Conservation (phyloP, 1,140 invertebrate species). For the Leptonema lineaticorne region DNA sequence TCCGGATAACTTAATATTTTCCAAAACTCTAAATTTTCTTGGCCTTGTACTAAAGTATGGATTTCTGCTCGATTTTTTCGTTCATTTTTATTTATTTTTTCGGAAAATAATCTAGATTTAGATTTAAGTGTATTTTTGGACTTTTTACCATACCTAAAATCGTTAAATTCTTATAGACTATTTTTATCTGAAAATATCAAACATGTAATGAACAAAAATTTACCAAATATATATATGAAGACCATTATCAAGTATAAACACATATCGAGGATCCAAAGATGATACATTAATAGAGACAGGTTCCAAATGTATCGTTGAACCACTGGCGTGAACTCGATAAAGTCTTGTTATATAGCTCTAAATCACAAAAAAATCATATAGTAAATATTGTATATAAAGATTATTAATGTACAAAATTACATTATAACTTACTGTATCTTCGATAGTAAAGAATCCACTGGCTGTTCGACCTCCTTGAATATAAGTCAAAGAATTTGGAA, state of each 20-base stretch:
- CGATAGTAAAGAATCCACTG: constrained; percentile 97
- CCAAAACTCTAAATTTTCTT: constrained; percentile 88
- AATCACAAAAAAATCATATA: constrained; percentile 43
- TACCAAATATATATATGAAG: constrained; percentile 90
- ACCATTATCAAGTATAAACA: constrained; percentile 90
- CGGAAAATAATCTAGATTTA: constrained; percentile 91
- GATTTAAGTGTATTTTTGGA: constrained; percentile 94
- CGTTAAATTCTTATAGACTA: constrained; percentile 7
- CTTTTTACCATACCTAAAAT: constrained; percentile 69
- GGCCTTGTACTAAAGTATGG: constrained; percentile 76
- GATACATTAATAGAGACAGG: constrained; percentile 71
- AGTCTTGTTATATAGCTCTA: constrained; percentile 80
- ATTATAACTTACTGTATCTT: constrained; percentile 71
- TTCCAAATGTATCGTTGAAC: constrained; percentile 88
- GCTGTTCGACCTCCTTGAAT: constrained; percentile 95
- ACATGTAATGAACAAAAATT: constrained; percentile 23
- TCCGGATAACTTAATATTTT: constrained; percentile 61
- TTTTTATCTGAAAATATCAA: constrained; percentile 89
- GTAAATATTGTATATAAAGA: background rate
- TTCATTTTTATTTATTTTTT: constrained; percentile 99
- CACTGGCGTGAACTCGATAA: constrained; percentile 87
- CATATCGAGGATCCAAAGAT: constrained; percentile 87
- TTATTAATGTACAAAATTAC: background rate
- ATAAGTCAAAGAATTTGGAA: constrained; percentile 91
- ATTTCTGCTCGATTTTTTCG: constrained; percentile 94